Conservation (phyloP, 2,888 invertebrate genomes). For the Andrena bucephala region DNA sequence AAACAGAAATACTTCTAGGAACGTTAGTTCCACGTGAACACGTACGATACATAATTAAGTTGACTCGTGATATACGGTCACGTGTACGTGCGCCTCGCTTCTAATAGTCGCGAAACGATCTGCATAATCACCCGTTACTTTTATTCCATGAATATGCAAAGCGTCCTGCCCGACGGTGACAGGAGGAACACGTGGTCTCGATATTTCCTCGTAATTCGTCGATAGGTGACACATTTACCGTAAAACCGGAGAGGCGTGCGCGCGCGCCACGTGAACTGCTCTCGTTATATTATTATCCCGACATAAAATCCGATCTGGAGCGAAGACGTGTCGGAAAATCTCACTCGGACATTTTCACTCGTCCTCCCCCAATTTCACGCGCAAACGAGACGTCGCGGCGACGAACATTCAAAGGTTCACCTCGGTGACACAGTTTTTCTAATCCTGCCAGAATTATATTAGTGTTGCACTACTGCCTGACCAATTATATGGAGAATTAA, state of each 20-base stretch:
- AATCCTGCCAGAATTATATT: not conserved
- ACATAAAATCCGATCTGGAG: conserved; percentile 9
- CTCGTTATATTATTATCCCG: conserved; percentile 34
- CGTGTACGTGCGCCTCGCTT: conserved; percentile 3
- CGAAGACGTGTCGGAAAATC: conserved; percentile 7
- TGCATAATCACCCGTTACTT: conserved; percentile 42
- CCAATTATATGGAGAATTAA: not conserved
- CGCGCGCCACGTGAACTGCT: not conserved
- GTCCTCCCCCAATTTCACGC: not conserved
- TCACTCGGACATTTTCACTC: conserved; percentile 32
- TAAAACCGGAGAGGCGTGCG: conserved; percentile 2
- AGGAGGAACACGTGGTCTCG: conserved; percentile 2
- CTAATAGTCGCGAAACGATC: conserved; percentile 11
- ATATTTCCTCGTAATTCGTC: conserved; percentile 20
- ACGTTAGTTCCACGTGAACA: conserved; percentile 15
- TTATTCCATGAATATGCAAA: conserved; percentile 38
- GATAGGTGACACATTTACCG: not conserved
- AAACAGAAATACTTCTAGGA: not conserved
- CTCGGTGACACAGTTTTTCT: not conserved
- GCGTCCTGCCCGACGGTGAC: not conserved
- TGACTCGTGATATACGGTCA: conserved; percentile 2
- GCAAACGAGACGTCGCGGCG: not conserved
- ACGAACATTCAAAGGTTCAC: not conserved
- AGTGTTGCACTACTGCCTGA: not conserved
- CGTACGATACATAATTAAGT: conserved; percentile 10